Evolutionary conservation across 2,797 vertebrate species (phyloP).

Genomic region (Gadopsis bispinosus): DNA sequence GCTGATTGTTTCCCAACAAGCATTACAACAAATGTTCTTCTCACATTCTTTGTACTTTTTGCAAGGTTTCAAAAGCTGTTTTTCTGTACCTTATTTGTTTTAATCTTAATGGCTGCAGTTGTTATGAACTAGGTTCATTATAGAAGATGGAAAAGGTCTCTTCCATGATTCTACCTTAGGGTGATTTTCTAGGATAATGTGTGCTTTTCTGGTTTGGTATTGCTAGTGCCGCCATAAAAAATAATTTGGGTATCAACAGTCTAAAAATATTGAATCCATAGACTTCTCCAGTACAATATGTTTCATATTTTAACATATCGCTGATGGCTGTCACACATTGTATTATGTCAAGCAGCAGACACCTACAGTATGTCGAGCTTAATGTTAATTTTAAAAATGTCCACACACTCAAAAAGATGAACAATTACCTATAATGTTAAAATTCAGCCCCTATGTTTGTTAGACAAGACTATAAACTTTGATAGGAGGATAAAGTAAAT

Average conservation of each 20-base stretch:
- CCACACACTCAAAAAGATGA: background rate
- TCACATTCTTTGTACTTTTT: constrained; percentile 16
- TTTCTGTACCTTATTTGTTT: constrained; percentile 21
- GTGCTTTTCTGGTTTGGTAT: constrained; percentile 18
- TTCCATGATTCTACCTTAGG: constrained; percentile 4
- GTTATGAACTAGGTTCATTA: constrained; percentile 43
- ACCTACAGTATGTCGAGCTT: constrained; percentile 5
- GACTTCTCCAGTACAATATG: constrained; percentile 1
- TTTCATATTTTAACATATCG: constrained; percentile 19
- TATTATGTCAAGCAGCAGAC: constrained; percentile 8
- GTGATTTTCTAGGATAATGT: constrained; percentile 37
- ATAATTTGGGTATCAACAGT: constrained; percentile 36
- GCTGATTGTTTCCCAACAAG: constrained; percentile 12
- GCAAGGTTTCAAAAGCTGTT: constrained; percentile 10
- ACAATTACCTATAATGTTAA: background rate
- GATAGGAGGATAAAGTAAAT: background rate
- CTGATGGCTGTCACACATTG: constrained; percentile 14
- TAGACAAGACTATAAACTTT: background rate
- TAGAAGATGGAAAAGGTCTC: constrained; percentile 32
- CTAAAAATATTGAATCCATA: constrained; percentile 13
- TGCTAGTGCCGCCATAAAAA: constrained; percentile 25
- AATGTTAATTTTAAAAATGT: constrained; percentile 2
- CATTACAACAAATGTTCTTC: background rate
- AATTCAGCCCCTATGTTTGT: background rate
- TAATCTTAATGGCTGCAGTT: constrained; percentile 18